Evolutionary conservation across 2,113 vertebrate genomes (phyloP).

Genomic region (Amphiprion ocellaris): DNA sequence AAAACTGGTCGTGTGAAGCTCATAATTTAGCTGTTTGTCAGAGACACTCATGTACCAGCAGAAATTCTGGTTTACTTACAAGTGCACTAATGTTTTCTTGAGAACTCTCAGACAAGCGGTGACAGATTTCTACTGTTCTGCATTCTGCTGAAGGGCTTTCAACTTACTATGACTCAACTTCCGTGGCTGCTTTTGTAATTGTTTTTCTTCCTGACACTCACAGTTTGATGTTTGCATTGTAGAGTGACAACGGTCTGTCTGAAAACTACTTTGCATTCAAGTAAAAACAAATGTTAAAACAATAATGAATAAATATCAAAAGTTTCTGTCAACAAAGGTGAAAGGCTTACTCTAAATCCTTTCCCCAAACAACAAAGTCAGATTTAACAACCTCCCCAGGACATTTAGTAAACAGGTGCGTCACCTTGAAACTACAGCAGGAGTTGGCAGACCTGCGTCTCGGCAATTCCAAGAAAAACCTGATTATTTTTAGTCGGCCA

Average conservation of each 20-base stretch:
- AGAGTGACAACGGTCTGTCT: background rate
- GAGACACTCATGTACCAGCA: too few relatives aligned
- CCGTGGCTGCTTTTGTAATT: background rate
- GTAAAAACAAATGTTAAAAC: background rate
- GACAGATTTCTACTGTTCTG: constrained; percentile 8
- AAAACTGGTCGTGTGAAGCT: too few relatives aligned
- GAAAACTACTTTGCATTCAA: background rate
- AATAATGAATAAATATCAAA: too few relatives aligned
- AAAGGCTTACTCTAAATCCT: background rate
- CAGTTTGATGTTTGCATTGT: background rate
- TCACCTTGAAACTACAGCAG: background rate
- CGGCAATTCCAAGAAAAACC: background rate
- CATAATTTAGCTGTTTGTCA: background rate
- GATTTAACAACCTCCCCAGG: background rate
- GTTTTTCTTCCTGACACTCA: background rate
- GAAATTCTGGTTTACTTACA: background rate
- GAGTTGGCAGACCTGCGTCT: background rate
- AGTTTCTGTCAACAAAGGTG: background rate
- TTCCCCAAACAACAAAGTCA: background rate
- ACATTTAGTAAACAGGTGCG: background rate
- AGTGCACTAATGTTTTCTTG: background rate
- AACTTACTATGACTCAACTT: constrained; percentile 27
- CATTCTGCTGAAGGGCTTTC: constrained; percentile 7
- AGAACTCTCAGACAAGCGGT: background rate
- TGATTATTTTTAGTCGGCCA: background rate